A percentile compares a stretch with the other conserved stretches of the same genome.
Evolutionary conservation across 2,797 vertebrate species (phyloP).

Genomic region (Linurgus olivaceus): DNA sequence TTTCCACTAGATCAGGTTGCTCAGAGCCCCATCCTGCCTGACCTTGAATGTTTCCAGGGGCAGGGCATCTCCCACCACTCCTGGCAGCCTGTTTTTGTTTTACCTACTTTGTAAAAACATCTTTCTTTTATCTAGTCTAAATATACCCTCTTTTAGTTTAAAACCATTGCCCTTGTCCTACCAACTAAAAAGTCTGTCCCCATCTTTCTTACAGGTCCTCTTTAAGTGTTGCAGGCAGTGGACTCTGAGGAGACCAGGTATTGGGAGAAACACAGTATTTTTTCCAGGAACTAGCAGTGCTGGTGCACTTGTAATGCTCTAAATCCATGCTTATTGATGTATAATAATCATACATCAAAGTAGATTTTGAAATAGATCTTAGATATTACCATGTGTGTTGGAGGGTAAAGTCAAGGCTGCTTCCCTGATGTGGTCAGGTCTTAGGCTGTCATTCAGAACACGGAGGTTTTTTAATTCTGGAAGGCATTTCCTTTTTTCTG

Average conservation of each 20-base stretch:
- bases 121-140: not conserved
- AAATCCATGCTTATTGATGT: not conserved
- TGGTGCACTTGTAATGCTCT: not conserved
- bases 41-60: not conserved
- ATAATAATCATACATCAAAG: not conserved
- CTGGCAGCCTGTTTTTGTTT: not conserved
- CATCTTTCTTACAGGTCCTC: not conserved
- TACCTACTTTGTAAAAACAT: not conserved
- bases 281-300: not conserved
- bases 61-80: not conserved
- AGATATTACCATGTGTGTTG: not conserved
- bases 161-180: not conserved
- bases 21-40: not conserved
- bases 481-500: not conserved
- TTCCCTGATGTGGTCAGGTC: not conserved
- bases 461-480: not conserved
- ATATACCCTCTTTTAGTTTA: not conserved
- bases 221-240: not conserved
- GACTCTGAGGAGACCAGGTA: not conserved
- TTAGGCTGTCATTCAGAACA: not conserved
- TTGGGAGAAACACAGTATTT: not conserved
- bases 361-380: not conserved
- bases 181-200: not conserved
- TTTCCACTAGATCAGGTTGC: not conserved
- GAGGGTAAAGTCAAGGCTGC: not conserved